phyloP scores from a whole-genome alignment of 1,140 invertebrate genomes.

The Marisa cornuarietis region DNA sequence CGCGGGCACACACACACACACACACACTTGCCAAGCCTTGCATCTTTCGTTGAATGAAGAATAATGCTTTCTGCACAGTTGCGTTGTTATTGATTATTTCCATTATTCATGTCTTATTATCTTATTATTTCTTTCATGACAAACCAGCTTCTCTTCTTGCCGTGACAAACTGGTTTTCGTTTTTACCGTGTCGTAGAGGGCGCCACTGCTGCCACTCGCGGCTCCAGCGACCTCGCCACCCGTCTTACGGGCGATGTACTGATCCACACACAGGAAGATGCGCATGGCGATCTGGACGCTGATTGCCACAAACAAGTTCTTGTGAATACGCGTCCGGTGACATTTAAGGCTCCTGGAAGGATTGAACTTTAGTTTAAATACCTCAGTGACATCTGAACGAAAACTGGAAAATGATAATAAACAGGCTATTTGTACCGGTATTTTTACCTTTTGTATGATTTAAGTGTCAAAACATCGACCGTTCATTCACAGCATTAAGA shows the following conservation, averaged over 20 bases:
- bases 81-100: not conserved
- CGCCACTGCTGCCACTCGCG: slow-evolving; percentile 40
- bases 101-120: not conserved
- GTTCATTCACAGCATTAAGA: too few species aligned
- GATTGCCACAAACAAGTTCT: slow-evolving; percentile 88
- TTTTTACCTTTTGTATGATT: too few species aligned
- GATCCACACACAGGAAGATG: slow-evolving; percentile 85
- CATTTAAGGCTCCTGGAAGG: slow-evolving; percentile 80
- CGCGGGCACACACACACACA: too few species aligned
- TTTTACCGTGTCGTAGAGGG: slow-evolving; percentile 83
- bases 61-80: too few species aligned
- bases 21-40: too few species aligned
- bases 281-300: slow-evolving; percentile 85
- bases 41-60: too few species aligned
- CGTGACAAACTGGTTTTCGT: not conserved
- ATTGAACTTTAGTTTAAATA: too few species aligned
- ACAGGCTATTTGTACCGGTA: too few species aligned
- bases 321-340: slow-evolving; percentile 87
- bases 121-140: not conserved
- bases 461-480: too few species aligned
- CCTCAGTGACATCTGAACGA: too few species aligned
- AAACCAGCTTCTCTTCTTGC: not conserved
- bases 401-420: too few species aligned
- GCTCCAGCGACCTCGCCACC: slow-evolving; percentile 62
- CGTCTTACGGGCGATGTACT: slow-evolving; percentile 67